These are phyloP conservation scores for Drosophila bocqueti DNA, from an alignment of 1,140 invertebrate genomes.

Conservation along the genomic window DNA sequence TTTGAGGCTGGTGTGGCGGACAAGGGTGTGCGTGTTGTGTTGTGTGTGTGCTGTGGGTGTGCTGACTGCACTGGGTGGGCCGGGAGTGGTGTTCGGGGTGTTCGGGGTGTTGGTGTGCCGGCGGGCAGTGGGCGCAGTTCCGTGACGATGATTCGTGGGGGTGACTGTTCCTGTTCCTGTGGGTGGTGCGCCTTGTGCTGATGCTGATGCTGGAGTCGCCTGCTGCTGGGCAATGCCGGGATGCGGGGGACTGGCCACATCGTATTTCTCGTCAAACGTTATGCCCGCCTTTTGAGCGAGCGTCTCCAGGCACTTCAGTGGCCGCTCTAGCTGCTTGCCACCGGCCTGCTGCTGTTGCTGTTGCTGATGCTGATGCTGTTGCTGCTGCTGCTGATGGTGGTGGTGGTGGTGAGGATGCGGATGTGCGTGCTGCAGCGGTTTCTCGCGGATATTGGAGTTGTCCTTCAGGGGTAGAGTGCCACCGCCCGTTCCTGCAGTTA, in stretches of 20 bases:
- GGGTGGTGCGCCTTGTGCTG: constrained; percentile 26
- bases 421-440: constrained; percentile 42
- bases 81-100: constrained; percentile 17
- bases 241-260: constrained; percentile 86
- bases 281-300: constrained; percentile 89
- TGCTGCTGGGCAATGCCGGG: constrained; percentile 72
- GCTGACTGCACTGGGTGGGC: constrained; percentile 15
- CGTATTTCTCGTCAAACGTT: constrained; percentile 89
- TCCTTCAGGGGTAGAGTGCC: constrained; percentile 71
- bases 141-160: constrained; percentile 31
- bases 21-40: constrained; percentile 26
- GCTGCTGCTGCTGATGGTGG: constrained; percentile 25
- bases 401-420: constrained; percentile 42
- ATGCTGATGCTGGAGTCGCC: constrained; percentile 54
- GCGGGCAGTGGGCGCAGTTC: constrained; percentile 25
- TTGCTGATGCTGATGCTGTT: constrained; percentile 34
- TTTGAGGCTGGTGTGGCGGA: constrained; percentile 43
- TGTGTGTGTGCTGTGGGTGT: constrained; percentile 36
- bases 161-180: constrained; percentile 3
- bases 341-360: constrained; percentile 48
- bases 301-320: constrained; percentile 89
- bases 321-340: constrained; percentile 82
- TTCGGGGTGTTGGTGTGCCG: constrained; percentile 21
- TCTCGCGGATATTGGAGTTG: constrained; percentile 77
- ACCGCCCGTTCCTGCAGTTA: constrained; percentile 27